Evolutionary conservation across 2,113 vertebrate genomes (phyloP).

Genomic region (Asarcornis scutulata): DNA sequence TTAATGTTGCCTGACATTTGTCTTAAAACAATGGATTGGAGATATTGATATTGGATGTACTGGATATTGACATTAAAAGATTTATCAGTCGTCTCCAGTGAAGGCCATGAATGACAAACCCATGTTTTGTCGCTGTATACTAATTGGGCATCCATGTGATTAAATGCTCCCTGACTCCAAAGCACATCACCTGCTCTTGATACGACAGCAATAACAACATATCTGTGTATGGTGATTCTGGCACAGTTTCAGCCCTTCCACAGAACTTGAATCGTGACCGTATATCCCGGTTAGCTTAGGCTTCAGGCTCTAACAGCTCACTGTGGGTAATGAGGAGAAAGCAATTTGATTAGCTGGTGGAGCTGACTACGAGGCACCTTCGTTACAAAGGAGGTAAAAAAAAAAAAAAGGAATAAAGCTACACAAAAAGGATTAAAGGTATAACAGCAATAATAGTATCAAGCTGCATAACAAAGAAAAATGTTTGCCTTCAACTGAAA

Average conservation of each 20-base stretch:
- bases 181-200: background rate
- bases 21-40: background rate
- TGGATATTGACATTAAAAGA: background rate
- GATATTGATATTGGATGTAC: background rate
- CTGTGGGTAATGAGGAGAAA: conserved; percentile 42
- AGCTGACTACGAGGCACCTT: conserved; percentile 38
- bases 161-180: background rate
- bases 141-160: background rate
- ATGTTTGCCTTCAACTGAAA: background rate
- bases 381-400: background rate
- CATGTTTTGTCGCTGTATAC: background rate
- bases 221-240: background rate
- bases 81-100: background rate
- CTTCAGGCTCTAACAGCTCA: conserved; percentile 2
- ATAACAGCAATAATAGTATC: background rate
- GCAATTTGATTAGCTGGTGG: conserved; percentile 17
- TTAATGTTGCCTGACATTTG: background rate
- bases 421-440: background rate
- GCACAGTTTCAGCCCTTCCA: conserved; percentile 16
- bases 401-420: background rate
- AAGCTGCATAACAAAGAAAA: conserved; percentile 22
- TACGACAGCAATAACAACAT: background rate
- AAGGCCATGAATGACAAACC: background rate
- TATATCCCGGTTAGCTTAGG: conserved; percentile 12
- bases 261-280: background rate